Percentiles rank a stretch among this genome's conserved stretches.
Evolutionary conservation across 2,888 invertebrate species (phyloP).

Genomic region (Xylocampa areola): DNA sequence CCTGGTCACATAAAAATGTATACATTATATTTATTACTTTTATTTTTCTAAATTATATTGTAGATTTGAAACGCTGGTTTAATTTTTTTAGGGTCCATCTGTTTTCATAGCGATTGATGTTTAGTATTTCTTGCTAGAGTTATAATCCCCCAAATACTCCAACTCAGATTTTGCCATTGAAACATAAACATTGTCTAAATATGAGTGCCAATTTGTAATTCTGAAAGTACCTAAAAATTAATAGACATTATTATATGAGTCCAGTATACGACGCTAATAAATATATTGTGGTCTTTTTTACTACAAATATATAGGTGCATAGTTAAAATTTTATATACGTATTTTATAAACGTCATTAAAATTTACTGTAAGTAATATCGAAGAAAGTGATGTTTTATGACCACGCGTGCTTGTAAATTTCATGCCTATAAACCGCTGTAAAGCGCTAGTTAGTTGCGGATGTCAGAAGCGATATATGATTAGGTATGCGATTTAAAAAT

Average conservation of each 20-base stretch:
- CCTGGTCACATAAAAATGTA: background rate
- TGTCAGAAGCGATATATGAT: conserved; percentile 43
- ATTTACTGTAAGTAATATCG: conserved; percentile 35
- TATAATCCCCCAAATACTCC: no score
- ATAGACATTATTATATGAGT: conserved; percentile 16
- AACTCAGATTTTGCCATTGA: no score
- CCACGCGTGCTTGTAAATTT: conserved; percentile 44
- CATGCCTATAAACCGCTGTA: conserved; percentile 29
- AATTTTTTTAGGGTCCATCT: no score
- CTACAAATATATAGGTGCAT: conserved; percentile 17
- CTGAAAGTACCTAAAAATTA: conserved; percentile 14
- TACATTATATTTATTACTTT: no score
- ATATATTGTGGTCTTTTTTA: conserved; percentile 32
- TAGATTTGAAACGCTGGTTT: no score
- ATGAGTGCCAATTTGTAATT: conserved; percentile 4
- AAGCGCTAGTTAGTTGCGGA: conserved; percentile 48
- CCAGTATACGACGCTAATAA: conserved; percentile 32
- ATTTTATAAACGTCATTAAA: conserved; percentile 51
- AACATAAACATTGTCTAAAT: no score
- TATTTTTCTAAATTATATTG: no score
- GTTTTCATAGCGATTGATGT: no score
- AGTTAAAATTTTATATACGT: conserved; percentile 46
- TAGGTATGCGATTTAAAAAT: conserved; percentile 38
- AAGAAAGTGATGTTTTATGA: conserved; percentile 51
- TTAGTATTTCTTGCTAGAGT: no score